Conservation (phyloP, 2,888 invertebrate species). For the Beris chalybata region DNA sequence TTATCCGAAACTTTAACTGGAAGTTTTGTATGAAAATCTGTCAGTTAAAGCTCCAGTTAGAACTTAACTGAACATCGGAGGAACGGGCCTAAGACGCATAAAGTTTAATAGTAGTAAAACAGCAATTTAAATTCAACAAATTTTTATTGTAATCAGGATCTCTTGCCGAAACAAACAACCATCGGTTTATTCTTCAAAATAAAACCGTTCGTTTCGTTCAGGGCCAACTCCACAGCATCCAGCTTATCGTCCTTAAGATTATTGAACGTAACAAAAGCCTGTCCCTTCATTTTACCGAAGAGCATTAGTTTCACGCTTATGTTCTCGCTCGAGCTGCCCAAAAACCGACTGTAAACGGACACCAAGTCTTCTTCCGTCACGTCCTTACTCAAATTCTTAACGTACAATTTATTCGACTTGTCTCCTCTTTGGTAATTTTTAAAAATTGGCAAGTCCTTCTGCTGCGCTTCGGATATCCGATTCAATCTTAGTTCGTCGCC, state of each 20-base stretch:
- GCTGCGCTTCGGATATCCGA: slow-evolving; percentile 70
- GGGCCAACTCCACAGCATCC: slow-evolving; percentile 70
- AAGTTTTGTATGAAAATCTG: too few relatives aligned
- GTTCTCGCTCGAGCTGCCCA: slow-evolving; percentile 48
- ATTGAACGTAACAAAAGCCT: slow-evolving; percentile 79
- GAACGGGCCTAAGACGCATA: too few relatives aligned
- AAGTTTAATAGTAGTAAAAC: too few relatives aligned
- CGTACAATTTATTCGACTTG: slow-evolving; percentile 82
- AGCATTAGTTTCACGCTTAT: slow-evolving; percentile 83
- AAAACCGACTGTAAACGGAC: slow-evolving; percentile 73
- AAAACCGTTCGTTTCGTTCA: slow-evolving; percentile 84
- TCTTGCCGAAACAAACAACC: slow-evolving; percentile 82
- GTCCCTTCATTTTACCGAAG: slow-evolving; percentile 95
- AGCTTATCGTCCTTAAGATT: slow-evolving; percentile 37
- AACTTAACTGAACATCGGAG: too few relatives aligned
- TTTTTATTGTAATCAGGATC: slow-evolving; percentile 5
- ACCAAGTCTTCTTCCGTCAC: slow-evolving; percentile 75
- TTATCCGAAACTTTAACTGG: too few relatives aligned
- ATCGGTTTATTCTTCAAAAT: slow-evolving; percentile 85
- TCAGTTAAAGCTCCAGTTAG: too few relatives aligned
- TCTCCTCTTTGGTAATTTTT: slow-evolving; percentile 84
- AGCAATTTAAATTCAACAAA: too few relatives aligned
- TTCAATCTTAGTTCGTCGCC: slow-evolving; percentile 68
- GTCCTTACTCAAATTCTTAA: slow-evolving; percentile 86
- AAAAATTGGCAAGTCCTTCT: slow-evolving; percentile 75